Conservation (phyloP, 2,888 invertebrate genomes). For the Clitarchus hookeri region DNA sequence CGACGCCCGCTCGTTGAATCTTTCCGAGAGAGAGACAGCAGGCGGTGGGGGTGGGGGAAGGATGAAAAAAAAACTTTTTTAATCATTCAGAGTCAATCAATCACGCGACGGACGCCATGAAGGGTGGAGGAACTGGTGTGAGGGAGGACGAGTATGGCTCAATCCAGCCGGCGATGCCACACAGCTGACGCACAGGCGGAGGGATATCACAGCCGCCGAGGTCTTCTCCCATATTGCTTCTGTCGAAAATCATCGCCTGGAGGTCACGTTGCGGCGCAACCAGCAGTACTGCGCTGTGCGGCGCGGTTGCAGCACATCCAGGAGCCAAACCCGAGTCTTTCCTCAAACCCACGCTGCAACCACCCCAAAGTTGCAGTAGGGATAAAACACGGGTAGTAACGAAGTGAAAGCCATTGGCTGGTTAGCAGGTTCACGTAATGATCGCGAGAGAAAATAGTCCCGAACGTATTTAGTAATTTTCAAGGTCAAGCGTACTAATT, state of each 20-base stretch:
- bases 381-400: too few relatives aligned
- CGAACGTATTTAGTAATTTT: too few relatives aligned
- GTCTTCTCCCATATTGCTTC: neutral
- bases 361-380: too few relatives aligned
- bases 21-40: neutral
- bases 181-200: neutral
- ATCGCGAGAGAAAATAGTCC: too few relatives aligned
- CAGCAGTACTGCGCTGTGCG: neutral
- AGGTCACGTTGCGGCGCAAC: neutral
- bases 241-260: neutral
- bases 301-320: neutral
- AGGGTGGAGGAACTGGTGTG: neutral
- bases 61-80: conserved; percentile 48
- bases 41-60: conserved; percentile 41
- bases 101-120: conserved; percentile 48
- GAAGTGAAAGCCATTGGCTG: too few relatives aligned
- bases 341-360: too few relatives aligned
- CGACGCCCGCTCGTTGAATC: neutral
- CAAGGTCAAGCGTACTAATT: too few relatives aligned
- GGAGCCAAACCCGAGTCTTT: neutral
- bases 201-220: too few relatives aligned
- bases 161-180: neutral
- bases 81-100: conserved; percentile 57
- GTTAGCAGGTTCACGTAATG: too few relatives aligned
- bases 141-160: neutral